Percentiles rank a stretch among this genome's conserved stretches.
Evolutionary conservation across 23 tunicate species (phyloP).

Genomic region (Styela plicata): DNA sequence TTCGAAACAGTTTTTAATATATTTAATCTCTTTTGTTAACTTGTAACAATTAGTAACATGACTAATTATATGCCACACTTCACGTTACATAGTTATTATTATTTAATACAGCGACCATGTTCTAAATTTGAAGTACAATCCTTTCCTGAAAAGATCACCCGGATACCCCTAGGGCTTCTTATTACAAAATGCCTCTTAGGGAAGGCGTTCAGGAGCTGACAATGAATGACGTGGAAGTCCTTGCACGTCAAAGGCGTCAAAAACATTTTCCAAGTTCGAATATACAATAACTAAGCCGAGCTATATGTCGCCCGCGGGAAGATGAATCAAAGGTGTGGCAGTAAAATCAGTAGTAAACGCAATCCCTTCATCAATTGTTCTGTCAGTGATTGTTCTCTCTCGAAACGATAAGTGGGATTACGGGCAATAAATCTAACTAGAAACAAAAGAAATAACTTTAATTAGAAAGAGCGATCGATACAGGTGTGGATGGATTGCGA

Average conservation of each 20-base stretch:
- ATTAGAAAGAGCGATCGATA: neutral
- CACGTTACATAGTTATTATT: too few species aligned
- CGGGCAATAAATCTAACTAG: neutral
- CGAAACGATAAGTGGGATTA: neutral
- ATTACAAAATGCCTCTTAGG: too few species aligned
- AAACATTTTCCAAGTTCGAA: neutral
- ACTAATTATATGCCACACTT: too few species aligned
- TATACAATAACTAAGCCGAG: neutral
- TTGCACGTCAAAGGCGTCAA: neutral
- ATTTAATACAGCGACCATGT: too few species aligned
- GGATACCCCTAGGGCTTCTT: too few species aligned
- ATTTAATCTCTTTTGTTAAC: too few species aligned
- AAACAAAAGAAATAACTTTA: neutral
- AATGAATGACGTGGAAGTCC: neutral
- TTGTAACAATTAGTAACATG: too few species aligned
- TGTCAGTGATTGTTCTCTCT: neutral
- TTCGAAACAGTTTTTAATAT: too few species aligned
- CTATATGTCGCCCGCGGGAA: neutral
- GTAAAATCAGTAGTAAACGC: neutral
- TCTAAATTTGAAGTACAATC: too few species aligned
- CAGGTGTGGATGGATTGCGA: neutral
- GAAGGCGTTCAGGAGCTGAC: too few species aligned
- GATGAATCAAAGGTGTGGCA: neutral
- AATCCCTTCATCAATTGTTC: neutral
- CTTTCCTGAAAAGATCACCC: too few species aligned